phyloP scores from a whole-genome alignment of 2,888 invertebrate genomes.

The Ceramica pisi region DNA sequence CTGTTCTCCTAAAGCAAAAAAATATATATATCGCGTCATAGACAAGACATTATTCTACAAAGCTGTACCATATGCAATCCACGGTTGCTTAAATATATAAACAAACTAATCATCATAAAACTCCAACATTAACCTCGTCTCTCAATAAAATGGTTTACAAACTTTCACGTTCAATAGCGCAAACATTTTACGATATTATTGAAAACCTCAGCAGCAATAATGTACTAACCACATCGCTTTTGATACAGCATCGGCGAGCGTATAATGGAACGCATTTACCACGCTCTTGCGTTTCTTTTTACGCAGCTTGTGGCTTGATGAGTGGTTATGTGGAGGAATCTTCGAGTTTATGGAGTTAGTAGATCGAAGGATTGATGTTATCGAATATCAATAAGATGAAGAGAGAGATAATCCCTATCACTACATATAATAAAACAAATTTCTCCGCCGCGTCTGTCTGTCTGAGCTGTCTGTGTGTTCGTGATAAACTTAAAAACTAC shows the following conservation, averaged over 20 bases:
- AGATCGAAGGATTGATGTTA: background rate
- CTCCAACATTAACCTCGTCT: constrained; percentile 41
- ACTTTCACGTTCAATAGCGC: constrained; percentile 48
- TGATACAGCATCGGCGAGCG: constrained; percentile 42
- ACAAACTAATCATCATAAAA: constrained; percentile 13
- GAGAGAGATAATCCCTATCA: too few species aligned
- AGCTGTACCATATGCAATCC: background rate
- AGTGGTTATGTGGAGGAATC: constrained; percentile 21
- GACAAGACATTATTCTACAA: background rate
- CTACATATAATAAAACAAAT: too few species aligned
- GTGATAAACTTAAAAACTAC: too few species aligned
- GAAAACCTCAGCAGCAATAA: constrained; percentile 52
- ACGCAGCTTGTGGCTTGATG: constrained; percentile 49
- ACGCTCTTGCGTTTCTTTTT: constrained; percentile 56
- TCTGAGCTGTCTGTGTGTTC: too few species aligned
- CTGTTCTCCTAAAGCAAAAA: too few species aligned
- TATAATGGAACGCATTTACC: constrained; percentile 60
- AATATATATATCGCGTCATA: too few species aligned
- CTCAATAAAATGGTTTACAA: constrained; percentile 28
- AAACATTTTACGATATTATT: constrained; percentile 38
- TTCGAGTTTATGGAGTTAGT: background rate
- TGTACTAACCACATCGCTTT: constrained; percentile 59
- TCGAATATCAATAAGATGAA: background rate
- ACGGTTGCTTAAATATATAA: background rate
- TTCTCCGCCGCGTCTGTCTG: too few species aligned